Percentiles rank a stretch among this genome's conserved stretches.
Conservation (phyloP, 2,888 invertebrate genomes). For the Drosophila kuntzei region DNA sequence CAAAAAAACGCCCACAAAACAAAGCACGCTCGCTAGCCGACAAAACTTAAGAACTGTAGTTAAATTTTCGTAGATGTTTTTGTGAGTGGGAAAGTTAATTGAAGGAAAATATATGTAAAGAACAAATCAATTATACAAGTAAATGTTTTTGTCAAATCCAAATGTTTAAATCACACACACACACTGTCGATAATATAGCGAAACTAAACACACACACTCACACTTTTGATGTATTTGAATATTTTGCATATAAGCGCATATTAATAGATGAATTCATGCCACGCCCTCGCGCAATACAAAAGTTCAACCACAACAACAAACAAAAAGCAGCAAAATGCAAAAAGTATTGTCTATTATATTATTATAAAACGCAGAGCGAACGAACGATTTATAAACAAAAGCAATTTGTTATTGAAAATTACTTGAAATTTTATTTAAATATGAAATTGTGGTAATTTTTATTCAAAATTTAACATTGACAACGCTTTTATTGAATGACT, state of each 20-base stretch:
- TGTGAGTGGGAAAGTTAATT: constrained; percentile 35
- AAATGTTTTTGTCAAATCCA: constrained; percentile 42
- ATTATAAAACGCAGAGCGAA: constrained; percentile 36
- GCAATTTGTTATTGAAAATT: constrained; percentile 56
- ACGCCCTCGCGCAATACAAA: constrained; percentile 45
- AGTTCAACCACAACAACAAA: constrained; percentile 35
- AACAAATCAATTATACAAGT: constrained; percentile 33
- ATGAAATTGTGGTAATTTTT: constrained; percentile 56
- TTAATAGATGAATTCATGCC: constrained; percentile 37
- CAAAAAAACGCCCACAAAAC: constrained; percentile 38
- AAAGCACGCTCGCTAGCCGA: constrained; percentile 58
- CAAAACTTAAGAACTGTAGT: constrained; percentile 55
- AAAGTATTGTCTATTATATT: constrained; percentile 44
- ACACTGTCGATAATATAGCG: constrained; percentile 29
- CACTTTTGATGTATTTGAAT: constrained; percentile 34
- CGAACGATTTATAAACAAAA: constrained; percentile 44
- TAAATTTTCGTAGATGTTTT: constrained; percentile 50
- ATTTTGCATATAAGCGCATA: constrained; percentile 42
- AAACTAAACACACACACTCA: constrained; percentile 35
- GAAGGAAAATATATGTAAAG: constrained; percentile 22
- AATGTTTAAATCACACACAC: constrained; percentile 29
- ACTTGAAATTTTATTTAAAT: constrained; percentile 39
- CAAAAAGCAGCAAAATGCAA: constrained; percentile 34
- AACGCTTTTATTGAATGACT: constrained; percentile 29
- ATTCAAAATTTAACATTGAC: constrained; percentile 39